phyloP scores from a whole-genome alignment of 2,797 vertebrate species.

The Otolemur crassicaudatus region DNA sequence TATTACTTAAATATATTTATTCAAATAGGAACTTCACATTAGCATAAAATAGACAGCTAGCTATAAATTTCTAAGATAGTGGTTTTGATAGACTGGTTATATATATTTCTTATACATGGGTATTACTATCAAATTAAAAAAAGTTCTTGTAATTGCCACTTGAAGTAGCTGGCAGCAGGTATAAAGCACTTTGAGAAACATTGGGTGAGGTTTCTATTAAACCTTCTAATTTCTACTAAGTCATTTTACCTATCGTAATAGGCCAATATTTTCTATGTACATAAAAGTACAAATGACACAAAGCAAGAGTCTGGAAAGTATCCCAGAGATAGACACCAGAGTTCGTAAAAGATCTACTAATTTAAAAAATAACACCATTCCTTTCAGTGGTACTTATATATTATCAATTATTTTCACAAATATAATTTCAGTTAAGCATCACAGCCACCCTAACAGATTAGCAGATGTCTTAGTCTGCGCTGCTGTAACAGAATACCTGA shows the following conservation, averaged over 20 bases:
- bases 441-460: background rate
- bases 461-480: background rate
- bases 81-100: background rate
- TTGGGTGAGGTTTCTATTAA: background rate
- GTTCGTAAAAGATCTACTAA: slow-evolving; percentile 15
- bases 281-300: slow-evolving; percentile 7
- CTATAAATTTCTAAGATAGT: slow-evolving; percentile 20
- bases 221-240: slow-evolving; percentile 1
- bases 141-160: background rate
- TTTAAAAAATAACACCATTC: background rate
- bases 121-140: slow-evolving; percentile 30
- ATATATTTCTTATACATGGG: slow-evolving; percentile 11
- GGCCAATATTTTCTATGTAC: slow-evolving; percentile 6
- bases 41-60: slow-evolving; percentile 4
- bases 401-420: slow-evolving; percentile 21
- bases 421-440: slow-evolving; percentile 1
- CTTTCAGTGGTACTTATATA: background rate
- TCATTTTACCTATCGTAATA: slow-evolving; percentile 25
- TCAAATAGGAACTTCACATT: slow-evolving; percentile 19
- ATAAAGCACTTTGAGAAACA: background rate
- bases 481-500: background rate
- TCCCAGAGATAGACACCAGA: background rate
- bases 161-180: background rate
- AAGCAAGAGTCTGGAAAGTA: slow-evolving; percentile 21
- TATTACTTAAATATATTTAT: slow-evolving; percentile 33